phyloP scores from a whole-genome alignment of 37 sponge, comb jelly and placozoan species.

The Chondrosia reniformis region DNA sequence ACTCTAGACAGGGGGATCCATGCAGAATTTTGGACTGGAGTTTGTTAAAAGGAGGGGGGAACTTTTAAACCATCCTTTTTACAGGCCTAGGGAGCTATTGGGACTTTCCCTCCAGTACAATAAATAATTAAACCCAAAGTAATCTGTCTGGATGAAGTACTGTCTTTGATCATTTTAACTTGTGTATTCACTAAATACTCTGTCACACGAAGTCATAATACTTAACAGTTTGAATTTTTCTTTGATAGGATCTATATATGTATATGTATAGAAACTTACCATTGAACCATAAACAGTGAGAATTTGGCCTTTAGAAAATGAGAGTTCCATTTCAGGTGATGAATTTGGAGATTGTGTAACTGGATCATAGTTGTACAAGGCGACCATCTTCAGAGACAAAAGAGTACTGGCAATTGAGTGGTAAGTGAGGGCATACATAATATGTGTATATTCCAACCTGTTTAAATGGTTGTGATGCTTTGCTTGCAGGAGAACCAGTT shows the following conservation, averaged over 20 bases:
- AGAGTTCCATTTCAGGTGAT: conserved; percentile 39
- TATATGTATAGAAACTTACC: conserved; percentile 18
- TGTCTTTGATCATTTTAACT: too few relatives aligned
- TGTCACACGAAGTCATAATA: background rate
- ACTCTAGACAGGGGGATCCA: too few relatives aligned
- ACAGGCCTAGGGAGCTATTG: too few relatives aligned
- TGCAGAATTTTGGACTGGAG: too few relatives aligned
- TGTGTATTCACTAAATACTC: too few relatives aligned
- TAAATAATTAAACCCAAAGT: too few relatives aligned
- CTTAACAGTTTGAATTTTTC: background rate
- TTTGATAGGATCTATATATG: background rate
- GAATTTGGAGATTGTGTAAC: conserved; percentile 46
- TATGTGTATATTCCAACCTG: background rate
- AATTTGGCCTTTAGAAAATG: conserved; percentile 43
- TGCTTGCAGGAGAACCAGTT: background rate
- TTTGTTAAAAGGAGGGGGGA: too few relatives aligned
- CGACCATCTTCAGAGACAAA: conserved; percentile 31
- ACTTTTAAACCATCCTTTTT: too few relatives aligned
- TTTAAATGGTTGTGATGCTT: background rate
- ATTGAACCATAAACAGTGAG: conserved; percentile 56
- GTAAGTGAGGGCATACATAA: background rate
- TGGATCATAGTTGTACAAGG: conserved; percentile 53
- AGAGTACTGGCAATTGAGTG: background rate
- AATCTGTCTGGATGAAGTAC: too few relatives aligned
- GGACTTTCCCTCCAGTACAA: too few relatives aligned